Conservation (phyloP, 2,888 invertebrate species). For the Acleris sparsana region DNA sequence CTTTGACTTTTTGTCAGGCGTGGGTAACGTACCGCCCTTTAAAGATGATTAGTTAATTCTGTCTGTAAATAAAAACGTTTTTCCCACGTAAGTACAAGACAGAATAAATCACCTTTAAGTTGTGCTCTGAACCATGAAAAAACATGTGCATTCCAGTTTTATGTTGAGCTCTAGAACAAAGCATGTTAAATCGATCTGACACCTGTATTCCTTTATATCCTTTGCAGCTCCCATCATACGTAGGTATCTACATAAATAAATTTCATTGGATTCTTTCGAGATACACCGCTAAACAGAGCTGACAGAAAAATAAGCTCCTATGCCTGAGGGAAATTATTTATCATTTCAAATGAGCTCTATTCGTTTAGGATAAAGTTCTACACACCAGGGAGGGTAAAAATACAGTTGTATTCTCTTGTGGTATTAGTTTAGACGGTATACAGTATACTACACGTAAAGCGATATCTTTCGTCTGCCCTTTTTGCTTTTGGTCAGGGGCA, state of each 20-base stretch:
- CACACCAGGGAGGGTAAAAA: neutral
- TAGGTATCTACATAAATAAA: slow-evolving; percentile 9
- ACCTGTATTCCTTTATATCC: slow-evolving; percentile 13
- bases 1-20: neutral
- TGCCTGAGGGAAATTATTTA: neutral
- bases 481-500: slow-evolving; percentile 5
- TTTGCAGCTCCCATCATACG: slow-evolving; percentile 20
- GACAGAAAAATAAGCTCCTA: neutral
- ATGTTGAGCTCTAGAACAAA: slow-evolving; percentile 12
- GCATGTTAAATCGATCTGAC: slow-evolving; percentile 18
- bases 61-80: no score
- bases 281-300: slow-evolving; percentile 5
- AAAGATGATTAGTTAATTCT: neutral
- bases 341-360: slow-evolving; percentile 9
- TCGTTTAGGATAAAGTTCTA: neutral
- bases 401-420: neutral
- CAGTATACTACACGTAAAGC: neutral
- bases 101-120: neutral
- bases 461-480: slow-evolving; percentile 10
- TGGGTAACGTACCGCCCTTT: neutral
- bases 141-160: slow-evolving; percentile 4
- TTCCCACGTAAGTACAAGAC: neutral
- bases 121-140: neutral
- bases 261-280: slow-evolving; percentile 15
- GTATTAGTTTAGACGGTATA: slow-evolving; percentile 6